Evolutionary conservation across 2,113 vertebrate species (phyloP).

Genomic region (Oreotragus oreotragus): DNA sequence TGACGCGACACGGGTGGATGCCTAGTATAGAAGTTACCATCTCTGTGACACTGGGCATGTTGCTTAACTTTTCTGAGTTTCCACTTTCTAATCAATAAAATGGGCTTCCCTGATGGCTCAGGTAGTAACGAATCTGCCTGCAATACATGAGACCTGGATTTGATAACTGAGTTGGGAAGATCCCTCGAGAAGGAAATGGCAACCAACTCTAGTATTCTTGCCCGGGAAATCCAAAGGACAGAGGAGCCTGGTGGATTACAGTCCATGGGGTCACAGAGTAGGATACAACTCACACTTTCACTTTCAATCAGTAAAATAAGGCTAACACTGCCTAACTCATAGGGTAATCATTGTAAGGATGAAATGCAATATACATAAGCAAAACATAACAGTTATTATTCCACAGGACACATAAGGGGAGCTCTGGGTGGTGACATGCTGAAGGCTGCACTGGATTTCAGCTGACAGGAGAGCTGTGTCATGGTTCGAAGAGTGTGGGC

Average conservation of each 20-base stretch:
- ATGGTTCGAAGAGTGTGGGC: not conserved
- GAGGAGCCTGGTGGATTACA: not conserved
- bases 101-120: not conserved
- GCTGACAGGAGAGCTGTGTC: not conserved
- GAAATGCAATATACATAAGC: not conserved
- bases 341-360: not conserved
- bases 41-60: not conserved
- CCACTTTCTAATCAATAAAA: not conserved
- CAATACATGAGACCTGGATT: not conserved
- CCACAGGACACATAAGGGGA: too few species aligned
- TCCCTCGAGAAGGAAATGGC: not conserved
- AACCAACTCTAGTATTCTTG: not conserved
- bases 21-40: not conserved
- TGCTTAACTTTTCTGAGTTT: not conserved
- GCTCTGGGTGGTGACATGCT: not conserved
- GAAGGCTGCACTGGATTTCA: rapidly evolving
- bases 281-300: not conserved
- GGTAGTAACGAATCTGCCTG: not conserved
- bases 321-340: not conserved
- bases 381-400: not conserved
- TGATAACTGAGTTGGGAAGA: not conserved
- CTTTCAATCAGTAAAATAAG: not conserved
- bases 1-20: too few species aligned
- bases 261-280: not conserved
- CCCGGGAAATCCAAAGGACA: not conserved